Evolutionary conservation across 2,888 invertebrate genomes (phyloP).

Genomic region (Scaptomyza cyrtandrae): DNA sequence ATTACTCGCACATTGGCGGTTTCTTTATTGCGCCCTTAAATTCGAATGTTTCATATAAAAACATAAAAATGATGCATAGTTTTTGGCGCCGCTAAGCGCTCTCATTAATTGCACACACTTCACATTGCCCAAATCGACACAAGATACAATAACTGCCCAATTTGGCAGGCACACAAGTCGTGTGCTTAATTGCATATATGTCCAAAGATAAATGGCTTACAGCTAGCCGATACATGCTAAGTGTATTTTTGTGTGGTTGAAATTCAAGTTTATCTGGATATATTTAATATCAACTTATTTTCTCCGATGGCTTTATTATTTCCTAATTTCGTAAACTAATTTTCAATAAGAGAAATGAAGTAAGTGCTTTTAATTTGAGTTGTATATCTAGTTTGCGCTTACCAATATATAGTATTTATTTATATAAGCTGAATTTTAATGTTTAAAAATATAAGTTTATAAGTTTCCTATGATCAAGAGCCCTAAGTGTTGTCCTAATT

Average conservation of each 20-base stretch:
- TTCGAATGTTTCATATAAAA: slow-evolving; percentile 46
- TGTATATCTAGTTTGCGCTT: too few relatives aligned
- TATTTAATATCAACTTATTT: too few relatives aligned
- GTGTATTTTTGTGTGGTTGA: too few relatives aligned
- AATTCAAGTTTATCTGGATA: too few relatives aligned
- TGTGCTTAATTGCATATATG: slow-evolving; percentile 47
- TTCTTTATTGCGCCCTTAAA: slow-evolving; percentile 70
- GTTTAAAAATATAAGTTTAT: too few relatives aligned
- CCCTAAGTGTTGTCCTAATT: slow-evolving; percentile 7
- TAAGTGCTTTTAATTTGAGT: too few relatives aligned
- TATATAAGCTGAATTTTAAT: too few relatives aligned
- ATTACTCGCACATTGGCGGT: slow-evolving; percentile 73
- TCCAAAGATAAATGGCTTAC: slow-evolving; percentile 9
- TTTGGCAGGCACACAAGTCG: slow-evolving; percentile 34
- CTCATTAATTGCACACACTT: slow-evolving; percentile 56
- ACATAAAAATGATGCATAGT: slow-evolving; percentile 56
- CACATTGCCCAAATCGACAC: slow-evolving; percentile 18
- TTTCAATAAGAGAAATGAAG: too few relatives aligned
- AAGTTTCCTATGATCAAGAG: too few relatives aligned
- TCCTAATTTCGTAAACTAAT: too few relatives aligned
- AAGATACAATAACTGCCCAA: slow-evolving; percentile 42
- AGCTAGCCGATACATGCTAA: not conserved
- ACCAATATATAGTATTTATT: too few relatives aligned
- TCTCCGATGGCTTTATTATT: too few relatives aligned
- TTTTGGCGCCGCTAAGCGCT: slow-evolving; percentile 49